Conservation (phyloP, 2,113 vertebrate genomes). For the Tympanuchus pallidicinctus region DNA sequence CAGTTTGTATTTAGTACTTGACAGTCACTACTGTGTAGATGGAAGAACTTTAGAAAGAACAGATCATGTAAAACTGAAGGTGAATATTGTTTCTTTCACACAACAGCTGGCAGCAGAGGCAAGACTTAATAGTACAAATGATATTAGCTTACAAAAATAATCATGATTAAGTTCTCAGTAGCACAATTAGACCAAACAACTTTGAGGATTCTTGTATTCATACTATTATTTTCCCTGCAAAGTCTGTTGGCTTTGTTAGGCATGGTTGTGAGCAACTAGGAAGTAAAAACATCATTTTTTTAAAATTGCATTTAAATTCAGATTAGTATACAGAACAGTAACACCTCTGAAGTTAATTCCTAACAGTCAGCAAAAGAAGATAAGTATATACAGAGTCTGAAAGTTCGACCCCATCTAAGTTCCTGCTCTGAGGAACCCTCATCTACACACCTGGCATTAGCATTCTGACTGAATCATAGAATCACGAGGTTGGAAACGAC, state of each 20-base stretch:
- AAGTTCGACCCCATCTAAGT: not conserved
- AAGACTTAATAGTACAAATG: not conserved
- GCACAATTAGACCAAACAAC: not conserved
- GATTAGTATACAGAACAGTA: not conserved
- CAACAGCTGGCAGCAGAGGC: not conserved
- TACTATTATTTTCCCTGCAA: not conserved
- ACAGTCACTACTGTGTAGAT: not conserved
- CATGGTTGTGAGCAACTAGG: not conserved
- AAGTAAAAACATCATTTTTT: not conserved
- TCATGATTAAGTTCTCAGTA: not conserved
- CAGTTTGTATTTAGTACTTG: not conserved
- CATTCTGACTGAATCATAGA: not conserved
- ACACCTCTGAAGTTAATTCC: not conserved
- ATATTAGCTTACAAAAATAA: not conserved
- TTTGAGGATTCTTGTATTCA: not conserved
- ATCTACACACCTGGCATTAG: not conserved
- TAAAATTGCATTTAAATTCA: not conserved
- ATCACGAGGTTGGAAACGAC: too few relatives aligned
- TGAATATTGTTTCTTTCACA: not conserved
- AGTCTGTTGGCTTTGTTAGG: not conserved
- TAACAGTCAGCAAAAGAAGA: not conserved
- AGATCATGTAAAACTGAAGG: not conserved
- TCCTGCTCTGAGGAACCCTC: not conserved
- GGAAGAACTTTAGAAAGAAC: not conserved
- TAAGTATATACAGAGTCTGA: not conserved